Conservation (phyloP, 2,888 invertebrate species). For the Leptopilina drosophilae region DNA sequence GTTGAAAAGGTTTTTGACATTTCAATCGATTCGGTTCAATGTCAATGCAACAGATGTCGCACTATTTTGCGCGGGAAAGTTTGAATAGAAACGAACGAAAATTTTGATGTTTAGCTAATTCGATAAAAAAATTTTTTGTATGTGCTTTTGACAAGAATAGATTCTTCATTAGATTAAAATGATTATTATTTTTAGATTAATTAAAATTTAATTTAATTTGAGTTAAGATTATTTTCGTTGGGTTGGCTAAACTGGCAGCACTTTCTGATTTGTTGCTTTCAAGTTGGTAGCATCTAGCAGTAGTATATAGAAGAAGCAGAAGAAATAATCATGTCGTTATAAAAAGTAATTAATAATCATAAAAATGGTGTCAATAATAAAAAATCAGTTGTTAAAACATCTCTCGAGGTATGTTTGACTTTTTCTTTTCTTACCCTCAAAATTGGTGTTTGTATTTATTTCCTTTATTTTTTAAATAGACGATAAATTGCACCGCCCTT, state of each 20-base stretch:
- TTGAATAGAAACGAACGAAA: neutral
- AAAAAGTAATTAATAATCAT: constrained; percentile 41
- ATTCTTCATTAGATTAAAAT: too few relatives aligned
- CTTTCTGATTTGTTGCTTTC: neutral
- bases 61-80: neutral
- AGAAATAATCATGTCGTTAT: constrained; percentile 50
- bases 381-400: constrained; percentile 97
- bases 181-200: too few relatives aligned
- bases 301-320: constrained; percentile 29
- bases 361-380: constrained; percentile 94
- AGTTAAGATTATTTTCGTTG: too few relatives aligned
- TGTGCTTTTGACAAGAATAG: too few relatives aligned
- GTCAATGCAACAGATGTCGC: neutral
- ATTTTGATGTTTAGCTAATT: too few relatives aligned
- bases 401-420: constrained; percentile 88
- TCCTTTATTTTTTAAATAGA: constrained; percentile 43
- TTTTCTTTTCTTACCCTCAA: neutral
- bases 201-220: too few relatives aligned
- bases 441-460: constrained; percentile 43
- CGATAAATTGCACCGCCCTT: constrained; percentile 55
- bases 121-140: too few relatives aligned
- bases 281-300: neutral
- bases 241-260: neutral
- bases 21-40: neutral
- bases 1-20: constrained; percentile 8